A percentile compares a stretch with the other conserved stretches of the same genome.
Evolutionary conservation across 1,140 invertebrate genomes (phyloP).

Genomic region (Drosophila cardini): DNA sequence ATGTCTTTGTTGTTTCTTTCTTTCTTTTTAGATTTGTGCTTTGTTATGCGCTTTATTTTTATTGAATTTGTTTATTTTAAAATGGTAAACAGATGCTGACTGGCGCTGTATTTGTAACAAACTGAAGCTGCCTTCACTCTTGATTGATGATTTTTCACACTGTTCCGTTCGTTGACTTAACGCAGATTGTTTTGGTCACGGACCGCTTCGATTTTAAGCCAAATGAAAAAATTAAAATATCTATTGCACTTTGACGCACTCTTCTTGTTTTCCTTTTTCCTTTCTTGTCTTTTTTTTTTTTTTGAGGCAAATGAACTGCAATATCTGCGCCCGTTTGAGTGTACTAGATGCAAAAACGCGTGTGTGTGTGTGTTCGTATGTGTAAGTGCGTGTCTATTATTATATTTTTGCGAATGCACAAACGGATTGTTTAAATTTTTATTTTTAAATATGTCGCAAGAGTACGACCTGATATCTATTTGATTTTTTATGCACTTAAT

Average conservation of each 20-base stretch:
- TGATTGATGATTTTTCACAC: conserved; percentile 43
- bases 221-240: conserved; percentile 50
- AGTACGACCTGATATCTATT: conserved; percentile 5
- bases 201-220: conserved; percentile 66
- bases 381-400: conserved; percentile 70
- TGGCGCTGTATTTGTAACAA: conserved; percentile 65
- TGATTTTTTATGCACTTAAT: conserved; percentile 3
- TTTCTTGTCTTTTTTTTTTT: conserved; percentile 7
- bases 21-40: conserved; percentile 20
- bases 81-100: conserved; percentile 61
- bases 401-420: conserved; percentile 56
- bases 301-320: conserved; percentile 52
- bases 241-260: conserved; percentile 68
- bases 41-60: conserved; percentile 48
- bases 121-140: conserved; percentile 1
- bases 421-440: conserved; percentile 24
- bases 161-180: conserved; percentile 45
- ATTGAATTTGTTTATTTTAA: conserved; percentile 69
- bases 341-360: conserved; percentile 13
- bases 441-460: conserved; percentile 19
- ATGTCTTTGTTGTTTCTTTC: conserved; percentile 2
- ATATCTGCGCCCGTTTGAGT: conserved; percentile 23
- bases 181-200: conserved; percentile 49
- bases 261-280: no score
- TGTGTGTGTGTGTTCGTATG: conserved; percentile 33